These are phyloP conservation scores for Portevinia maculata DNA, from an alignment of 2,888 invertebrate genomes.

Conservation along the genomic window DNA sequence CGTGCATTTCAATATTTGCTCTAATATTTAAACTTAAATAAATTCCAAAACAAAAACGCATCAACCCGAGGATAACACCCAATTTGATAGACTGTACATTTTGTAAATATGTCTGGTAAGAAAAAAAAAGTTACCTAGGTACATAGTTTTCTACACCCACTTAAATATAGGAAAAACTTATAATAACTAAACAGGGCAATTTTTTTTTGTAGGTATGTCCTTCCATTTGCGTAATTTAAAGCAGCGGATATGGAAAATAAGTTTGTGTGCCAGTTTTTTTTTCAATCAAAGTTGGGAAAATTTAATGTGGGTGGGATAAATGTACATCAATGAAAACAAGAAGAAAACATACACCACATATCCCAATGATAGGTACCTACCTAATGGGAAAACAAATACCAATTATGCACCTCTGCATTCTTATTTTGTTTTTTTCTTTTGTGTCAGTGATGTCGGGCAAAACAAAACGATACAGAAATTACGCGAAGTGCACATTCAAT, in stretches of 20 bases:
- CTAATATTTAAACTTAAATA: not conserved
- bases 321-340: constrained; percentile 28
- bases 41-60: not conserved
- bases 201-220: constrained; percentile 7
- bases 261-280: constrained; percentile 37
- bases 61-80: constrained; percentile 2
- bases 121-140: too few relatives aligned
- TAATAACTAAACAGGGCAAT: constrained; percentile 20
- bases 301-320: constrained; percentile 46
- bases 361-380: constrained; percentile 43
- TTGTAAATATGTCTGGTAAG: constrained; percentile 67
- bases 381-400: constrained; percentile 63
- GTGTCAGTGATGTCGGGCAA: constrained; percentile 19
- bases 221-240: constrained; percentile 37
- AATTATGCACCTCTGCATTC: constrained; percentile 61
- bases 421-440: constrained; percentile 5
- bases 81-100: constrained; percentile 6
- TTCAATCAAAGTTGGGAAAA: constrained; percentile 6
- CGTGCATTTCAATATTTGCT: not conserved
- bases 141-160: not conserved
- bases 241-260: constrained; percentile 37
- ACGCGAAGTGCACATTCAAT: constrained; percentile 56
- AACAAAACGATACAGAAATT: constrained; percentile 38
- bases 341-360: constrained; percentile 12
- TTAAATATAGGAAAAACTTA: constrained; percentile 14